These are phyloP conservation scores for Bembecia ichneumoniformis DNA, from an alignment of 2,888 invertebrate genomes.

Conservation along the genomic window DNA sequence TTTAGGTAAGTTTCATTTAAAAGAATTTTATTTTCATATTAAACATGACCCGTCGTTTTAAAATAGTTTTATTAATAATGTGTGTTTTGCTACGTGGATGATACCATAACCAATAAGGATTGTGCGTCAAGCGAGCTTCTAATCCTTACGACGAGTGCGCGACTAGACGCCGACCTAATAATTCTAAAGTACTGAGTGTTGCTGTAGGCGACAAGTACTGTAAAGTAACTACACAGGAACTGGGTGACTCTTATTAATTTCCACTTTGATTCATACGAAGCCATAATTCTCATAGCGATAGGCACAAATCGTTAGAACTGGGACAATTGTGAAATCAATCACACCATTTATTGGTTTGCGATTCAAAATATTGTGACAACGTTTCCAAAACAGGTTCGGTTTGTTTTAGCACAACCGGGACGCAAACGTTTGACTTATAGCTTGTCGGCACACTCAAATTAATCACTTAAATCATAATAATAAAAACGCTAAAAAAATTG, in stretches of 20 bases:
- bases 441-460: neutral
- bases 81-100: no score
- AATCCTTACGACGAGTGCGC: conserved; percentile 29
- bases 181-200: conserved; percentile 16
- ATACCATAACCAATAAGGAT: neutral
- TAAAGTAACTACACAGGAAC: conserved; percentile 1
- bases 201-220: conserved; percentile 2
- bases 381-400: conserved; percentile 2
- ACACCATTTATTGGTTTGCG: conserved; percentile 19
- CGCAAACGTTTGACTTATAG: neutral
- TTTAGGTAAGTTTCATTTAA: no score
- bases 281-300: conserved; percentile 30
- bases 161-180: conserved; percentile 36
- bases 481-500: no score
- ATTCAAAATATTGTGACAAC: conserved; percentile 1
- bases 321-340: conserved; percentile 22
- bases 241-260: conserved; percentile 25
- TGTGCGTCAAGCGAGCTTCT: conserved; percentile 15
- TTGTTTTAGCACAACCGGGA: neutral
- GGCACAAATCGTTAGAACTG: conserved; percentile 17
- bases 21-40: no score
- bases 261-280: conserved; percentile 18
- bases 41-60: no score
- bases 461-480: no score
- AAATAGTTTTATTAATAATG: no score